These are phyloP conservation scores for Channa maculata DNA, from an alignment of 2,113 vertebrate species.

Conservation along the genomic window DNA sequence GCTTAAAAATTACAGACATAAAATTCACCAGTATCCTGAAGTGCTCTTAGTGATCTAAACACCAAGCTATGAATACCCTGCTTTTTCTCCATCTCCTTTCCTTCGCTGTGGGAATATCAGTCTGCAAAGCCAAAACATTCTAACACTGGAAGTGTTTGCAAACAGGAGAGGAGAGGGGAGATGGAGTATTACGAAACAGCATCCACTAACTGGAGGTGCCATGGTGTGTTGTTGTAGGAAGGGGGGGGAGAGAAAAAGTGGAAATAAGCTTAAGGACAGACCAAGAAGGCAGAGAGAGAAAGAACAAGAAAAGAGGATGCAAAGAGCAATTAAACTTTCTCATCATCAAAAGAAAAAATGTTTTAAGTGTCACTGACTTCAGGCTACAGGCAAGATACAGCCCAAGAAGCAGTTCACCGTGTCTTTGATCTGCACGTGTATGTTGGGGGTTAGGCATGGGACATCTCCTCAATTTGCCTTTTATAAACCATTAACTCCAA, in stretches of 20 bases:
- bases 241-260: not conserved
- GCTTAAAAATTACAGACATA: conserved; percentile 6
- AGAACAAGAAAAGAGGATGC: not conserved
- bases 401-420: not conserved
- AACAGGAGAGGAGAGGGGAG: not conserved
- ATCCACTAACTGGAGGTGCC: conserved; percentile 36
- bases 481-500: not conserved
- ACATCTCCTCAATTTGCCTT: not conserved
- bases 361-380: not conserved
- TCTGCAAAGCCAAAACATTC: conserved; percentile 39
- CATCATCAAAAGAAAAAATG: not conserved
- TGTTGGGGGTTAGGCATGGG: not conserved
- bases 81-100: conserved; percentile 10
- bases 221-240: conserved; percentile 30
- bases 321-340: not conserved
- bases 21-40: conserved; percentile 11
- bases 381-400: conserved; percentile 8
- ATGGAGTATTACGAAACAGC: not conserved
- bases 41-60: conserved; percentile 17
- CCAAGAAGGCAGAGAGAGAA: not conserved
- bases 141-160: conserved; percentile 39
- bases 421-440: not conserved
- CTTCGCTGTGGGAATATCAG: conserved; percentile 47
- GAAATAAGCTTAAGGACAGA: not conserved
- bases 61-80: conserved; percentile 23